Percentiles rank a stretch among this genome's conserved stretches.
These are phyloP conservation scores for Rhea americana DNA, from an alignment of 2,113 vertebrate genomes.

Conservation along the genomic window DNA sequence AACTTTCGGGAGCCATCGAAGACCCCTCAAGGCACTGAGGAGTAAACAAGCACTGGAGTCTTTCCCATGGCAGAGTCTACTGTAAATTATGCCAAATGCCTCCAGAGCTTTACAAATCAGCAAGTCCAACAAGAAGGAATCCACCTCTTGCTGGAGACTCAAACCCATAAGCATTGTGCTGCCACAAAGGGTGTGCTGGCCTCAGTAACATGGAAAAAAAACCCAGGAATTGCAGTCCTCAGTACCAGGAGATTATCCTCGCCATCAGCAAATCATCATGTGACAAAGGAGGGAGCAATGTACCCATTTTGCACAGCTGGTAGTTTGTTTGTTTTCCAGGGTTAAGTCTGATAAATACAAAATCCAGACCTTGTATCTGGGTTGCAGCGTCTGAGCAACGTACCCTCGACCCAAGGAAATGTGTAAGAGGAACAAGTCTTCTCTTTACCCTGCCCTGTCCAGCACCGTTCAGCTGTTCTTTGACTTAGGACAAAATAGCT, in stretches of 20 bases:
- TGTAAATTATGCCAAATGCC: not conserved
- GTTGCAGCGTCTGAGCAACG: not conserved
- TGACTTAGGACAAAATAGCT: not conserved
- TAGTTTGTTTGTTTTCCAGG: not conserved
- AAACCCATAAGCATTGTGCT: not conserved
- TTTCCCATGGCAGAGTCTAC: not conserved
- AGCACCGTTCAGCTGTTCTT: not conserved
- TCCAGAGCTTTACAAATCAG: not conserved
- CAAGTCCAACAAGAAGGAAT: not conserved
- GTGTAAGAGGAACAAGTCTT: not conserved
- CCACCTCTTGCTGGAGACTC: not conserved
- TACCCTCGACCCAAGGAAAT: not conserved
- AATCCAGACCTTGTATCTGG: not conserved
- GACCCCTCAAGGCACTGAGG: not conserved
- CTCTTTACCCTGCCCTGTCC: not conserved
- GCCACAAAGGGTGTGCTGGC: not conserved
- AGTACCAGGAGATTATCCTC: not conserved
- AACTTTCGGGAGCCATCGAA: not conserved
- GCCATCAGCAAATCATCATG: accelerated
- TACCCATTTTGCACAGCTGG: not conserved
- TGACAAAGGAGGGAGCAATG: not conserved
- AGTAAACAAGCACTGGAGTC: not conserved
- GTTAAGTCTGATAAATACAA: not conserved
- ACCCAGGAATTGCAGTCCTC: not conserved
- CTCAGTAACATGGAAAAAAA: not conserved